Evolutionary conservation across 2,113 vertebrate species (phyloP), one percentile per base, ranked within the genome.

Genomic region (Tonatia bakeri): DNA sequence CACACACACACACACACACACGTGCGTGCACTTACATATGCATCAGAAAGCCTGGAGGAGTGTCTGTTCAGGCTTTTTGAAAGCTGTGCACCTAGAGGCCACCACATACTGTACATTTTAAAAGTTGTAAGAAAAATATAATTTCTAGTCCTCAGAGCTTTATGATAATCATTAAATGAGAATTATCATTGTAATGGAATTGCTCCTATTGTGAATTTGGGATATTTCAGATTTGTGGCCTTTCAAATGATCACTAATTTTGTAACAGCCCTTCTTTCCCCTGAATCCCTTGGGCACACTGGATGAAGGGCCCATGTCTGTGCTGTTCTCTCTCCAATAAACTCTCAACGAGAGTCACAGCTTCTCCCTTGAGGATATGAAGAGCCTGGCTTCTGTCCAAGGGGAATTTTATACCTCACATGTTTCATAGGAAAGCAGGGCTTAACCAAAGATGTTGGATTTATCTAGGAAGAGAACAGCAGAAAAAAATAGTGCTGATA

Each of bases 371-470:
- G 1, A 85, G 38, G 54, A 70, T 19, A 24, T 2, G 45, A 61
- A 36, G 80, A 36, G 20, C 19, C 31, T 70, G 87, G 64, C 50
- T 90, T 80, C 87, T 85, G 24, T 75, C 70, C 87, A 93, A 80
- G 7, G 26, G 16, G 64, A 56, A 45, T 83, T 87, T 76, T 73
- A 87, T 84, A 52, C 69, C 43, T 93, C 10, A 0, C 33, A 82
- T 73, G 91, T 95, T 96, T 87, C 38, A 93, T 45, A 94, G 61
- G 80, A 93, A 82, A 91, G 67, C n/a, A 20, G 89, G 67, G 91
- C 47, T 91, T 19, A 91, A 72, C 24, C 69, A 91, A 70, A 67
- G 83, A 84, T 59, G 6, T 36, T 85, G 54, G 13, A 1, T 72
- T 87, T 91, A 56, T 89, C 47, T 73, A 91, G 59, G 92, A 87